Conservation (phyloP, 2,797 vertebrate genomes). For the Bovichtus variegatus region DNA sequence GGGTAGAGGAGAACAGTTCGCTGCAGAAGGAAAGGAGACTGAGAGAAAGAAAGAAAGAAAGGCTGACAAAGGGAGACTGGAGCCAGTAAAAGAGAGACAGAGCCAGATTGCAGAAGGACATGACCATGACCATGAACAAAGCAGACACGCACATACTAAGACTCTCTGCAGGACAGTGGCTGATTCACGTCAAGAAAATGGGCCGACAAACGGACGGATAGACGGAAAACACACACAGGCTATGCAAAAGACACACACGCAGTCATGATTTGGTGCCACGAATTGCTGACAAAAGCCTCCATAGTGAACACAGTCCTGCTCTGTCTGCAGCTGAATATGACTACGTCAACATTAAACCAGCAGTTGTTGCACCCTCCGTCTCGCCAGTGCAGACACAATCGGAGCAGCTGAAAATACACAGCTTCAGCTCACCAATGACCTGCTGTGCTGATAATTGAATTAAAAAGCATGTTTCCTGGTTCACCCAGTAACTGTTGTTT, state of each 20-base stretch:
- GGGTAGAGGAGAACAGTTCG: not conserved
- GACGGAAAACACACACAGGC: conserved; percentile 22
- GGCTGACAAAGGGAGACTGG: not conserved
- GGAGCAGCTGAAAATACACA: conserved; percentile 15
- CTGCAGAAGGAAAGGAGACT: no score
- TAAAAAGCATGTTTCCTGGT: not conserved
- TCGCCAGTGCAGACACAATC: not conserved
- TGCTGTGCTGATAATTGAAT: not conserved
- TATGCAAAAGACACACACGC: conserved; percentile 4
- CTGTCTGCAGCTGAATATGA: conserved; percentile 46
- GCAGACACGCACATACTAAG: conserved; percentile 4
- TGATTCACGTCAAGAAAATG: conserved; percentile 34
- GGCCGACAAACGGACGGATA: not conserved
- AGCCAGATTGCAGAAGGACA: conserved; percentile 8
- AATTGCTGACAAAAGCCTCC: conserved; percentile 53
- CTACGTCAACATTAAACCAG: conserved; percentile 11
- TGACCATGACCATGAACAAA: conserved; percentile 40
- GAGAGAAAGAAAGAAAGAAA: not conserved
- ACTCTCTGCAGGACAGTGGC: conserved; percentile 44
- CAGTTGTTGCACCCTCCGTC: conserved; percentile 2
- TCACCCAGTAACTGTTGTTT: not conserved
- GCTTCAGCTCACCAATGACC: not conserved
- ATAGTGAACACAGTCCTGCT: conserved; percentile 33
- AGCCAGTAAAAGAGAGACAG: conserved; percentile 11
- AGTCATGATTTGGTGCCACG: conserved; percentile 15